phyloP scores from a whole-genome alignment of 2,113 vertebrate species.

The Toxostoma redivivum region DNA sequence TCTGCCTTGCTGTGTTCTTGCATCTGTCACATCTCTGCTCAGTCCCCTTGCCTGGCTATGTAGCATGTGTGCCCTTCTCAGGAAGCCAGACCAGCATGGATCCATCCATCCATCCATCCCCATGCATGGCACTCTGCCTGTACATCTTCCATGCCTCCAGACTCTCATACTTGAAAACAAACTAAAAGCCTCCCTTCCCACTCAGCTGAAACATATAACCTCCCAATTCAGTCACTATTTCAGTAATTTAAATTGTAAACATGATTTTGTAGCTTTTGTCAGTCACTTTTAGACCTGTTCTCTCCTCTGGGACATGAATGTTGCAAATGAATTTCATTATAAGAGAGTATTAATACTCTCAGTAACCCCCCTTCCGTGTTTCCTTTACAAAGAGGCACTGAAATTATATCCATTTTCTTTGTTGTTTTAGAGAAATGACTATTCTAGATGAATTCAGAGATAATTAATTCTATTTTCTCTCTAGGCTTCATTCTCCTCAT shows the following conservation, averaged over 20 bases:
- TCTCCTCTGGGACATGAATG: constrained; percentile 3
- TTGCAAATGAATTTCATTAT: constrained; percentile 38
- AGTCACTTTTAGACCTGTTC: constrained; percentile 46
- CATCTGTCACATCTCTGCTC: background rate
- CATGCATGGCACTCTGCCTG: background rate
- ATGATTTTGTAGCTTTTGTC: constrained; percentile 25
- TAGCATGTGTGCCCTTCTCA: background rate
- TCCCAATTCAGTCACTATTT: background rate
- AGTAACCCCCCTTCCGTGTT: constrained; percentile 1
- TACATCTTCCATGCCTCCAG: background rate
- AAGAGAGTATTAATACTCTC: constrained; percentile 15
- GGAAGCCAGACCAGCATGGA: background rate
- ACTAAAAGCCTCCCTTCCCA: background rate
- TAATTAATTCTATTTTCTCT: background rate
- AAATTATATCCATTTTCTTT: background rate
- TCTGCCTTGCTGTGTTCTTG: background rate
- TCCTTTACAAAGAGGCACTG: background rate
- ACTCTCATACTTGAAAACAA: background rate
- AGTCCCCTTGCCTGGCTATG: background rate
- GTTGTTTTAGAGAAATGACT: constrained; percentile 1
- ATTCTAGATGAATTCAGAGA: background rate
- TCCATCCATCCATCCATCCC: background rate
- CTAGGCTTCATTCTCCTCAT: background rate
- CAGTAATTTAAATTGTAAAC: constrained; percentile 37
- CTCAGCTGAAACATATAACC: background rate